These are phyloP conservation scores for Ganaspis brasiliensis DNA, from an alignment of 2,888 invertebrate genomes.

Conservation along the genomic window DNA sequence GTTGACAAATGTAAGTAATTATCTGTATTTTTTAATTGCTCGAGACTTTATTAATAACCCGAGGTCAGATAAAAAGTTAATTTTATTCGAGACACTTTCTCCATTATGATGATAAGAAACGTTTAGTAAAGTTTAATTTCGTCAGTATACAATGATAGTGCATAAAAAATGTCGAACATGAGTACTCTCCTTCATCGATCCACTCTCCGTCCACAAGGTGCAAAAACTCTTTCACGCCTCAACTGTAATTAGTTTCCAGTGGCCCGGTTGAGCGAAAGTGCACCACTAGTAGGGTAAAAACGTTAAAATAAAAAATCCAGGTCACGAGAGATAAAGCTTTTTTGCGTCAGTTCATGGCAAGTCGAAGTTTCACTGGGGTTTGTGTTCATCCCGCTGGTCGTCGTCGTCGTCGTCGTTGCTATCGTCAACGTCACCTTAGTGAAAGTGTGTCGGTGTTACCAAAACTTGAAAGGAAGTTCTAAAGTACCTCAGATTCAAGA, in stretches of 20 bases:
- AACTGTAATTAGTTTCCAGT: constrained; percentile 77
- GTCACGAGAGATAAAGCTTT: constrained; percentile 70
- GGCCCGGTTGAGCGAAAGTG: constrained; percentile 59
- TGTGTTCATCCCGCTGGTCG: constrained; percentile 24
- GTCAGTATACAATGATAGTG: constrained; percentile 40
- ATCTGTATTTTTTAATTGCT: background rate
- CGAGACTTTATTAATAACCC: background rate
- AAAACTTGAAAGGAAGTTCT: constrained; percentile 35
- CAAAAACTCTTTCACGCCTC: constrained; percentile 72
- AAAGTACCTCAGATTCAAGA: constrained; percentile 10
- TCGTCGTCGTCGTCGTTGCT: constrained; percentile 1
- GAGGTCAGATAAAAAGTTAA: background rate
- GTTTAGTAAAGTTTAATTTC: constrained; percentile 16
- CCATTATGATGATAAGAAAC: background rate
- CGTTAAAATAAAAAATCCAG: constrained; percentile 67
- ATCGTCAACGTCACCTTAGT: background rate
- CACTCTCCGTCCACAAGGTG: constrained; percentile 57
- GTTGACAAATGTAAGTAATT: too few relatives aligned
- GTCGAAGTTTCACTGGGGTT: constrained; percentile 60
- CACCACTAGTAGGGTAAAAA: constrained; percentile 61
- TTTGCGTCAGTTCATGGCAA: constrained; percentile 66
- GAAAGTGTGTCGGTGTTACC: background rate
- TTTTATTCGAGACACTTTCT: constrained; percentile 1
- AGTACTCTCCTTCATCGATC: constrained; percentile 44
- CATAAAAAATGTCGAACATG: constrained; percentile 62